Evolutionary conservation across 2,888 invertebrate genomes (phyloP).

Genomic region (Formica aserva): DNA sequence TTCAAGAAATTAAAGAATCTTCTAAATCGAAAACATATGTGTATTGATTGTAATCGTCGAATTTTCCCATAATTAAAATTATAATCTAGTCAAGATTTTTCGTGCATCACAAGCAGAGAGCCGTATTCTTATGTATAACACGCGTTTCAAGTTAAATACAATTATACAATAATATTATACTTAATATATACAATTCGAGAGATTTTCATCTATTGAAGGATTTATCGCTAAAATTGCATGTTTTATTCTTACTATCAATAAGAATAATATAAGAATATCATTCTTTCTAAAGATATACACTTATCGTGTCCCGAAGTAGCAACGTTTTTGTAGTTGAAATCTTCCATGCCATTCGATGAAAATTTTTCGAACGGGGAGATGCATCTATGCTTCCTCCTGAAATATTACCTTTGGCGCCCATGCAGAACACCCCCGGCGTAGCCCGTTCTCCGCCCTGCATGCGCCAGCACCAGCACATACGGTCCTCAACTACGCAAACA

Average conservation of each 20-base stretch:
- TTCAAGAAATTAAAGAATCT: slow-evolving; percentile 2
- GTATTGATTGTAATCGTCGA: not conserved
- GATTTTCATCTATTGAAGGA: not conserved
- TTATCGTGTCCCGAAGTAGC: not conserved
- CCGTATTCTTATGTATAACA: not conserved
- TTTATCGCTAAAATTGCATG: not conserved
- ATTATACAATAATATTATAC: not conserved
- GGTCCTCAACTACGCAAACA: slow-evolving; percentile 71
- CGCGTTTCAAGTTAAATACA: not conserved
- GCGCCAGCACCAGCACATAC: slow-evolving; percentile 38
- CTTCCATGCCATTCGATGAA: not conserved
- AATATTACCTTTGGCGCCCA: slow-evolving; percentile 37
- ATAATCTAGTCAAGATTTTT: not conserved
- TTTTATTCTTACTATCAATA: not conserved
- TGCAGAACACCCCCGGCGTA: slow-evolving; percentile 39
- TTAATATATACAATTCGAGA: not conserved
- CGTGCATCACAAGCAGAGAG: not conserved
- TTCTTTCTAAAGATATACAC: not conserved
- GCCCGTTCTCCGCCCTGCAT: slow-evolving; percentile 18
- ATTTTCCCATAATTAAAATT: not conserved
- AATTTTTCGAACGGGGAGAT: not conserved
- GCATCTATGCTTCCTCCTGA: not conserved
- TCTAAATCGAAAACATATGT: not conserved
- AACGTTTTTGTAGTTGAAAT: not conserved
- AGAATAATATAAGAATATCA: not conserved